Conservation (phyloP, 2,113 vertebrate genomes). For the Patagioenas fasciata region DNA sequence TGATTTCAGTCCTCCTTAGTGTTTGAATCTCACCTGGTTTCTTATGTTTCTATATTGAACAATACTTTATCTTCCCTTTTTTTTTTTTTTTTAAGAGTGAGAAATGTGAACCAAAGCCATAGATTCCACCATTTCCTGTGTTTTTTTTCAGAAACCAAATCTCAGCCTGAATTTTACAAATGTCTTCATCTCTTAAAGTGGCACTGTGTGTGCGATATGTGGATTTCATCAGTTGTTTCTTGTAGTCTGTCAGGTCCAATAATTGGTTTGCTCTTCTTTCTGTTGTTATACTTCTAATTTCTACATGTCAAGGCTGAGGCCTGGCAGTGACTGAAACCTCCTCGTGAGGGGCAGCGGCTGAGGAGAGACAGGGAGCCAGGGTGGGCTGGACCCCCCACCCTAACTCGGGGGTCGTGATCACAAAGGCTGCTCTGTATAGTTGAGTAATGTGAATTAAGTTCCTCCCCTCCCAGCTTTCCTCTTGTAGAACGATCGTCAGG, state of each 20-base stretch:
- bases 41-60: background rate
- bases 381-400: too few relatives aligned
- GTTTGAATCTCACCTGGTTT: background rate
- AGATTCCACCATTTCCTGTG: background rate
- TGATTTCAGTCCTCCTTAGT: background rate
- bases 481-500: background rate
- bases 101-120: background rate
- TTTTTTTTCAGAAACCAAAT: background rate
- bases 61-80: background rate
- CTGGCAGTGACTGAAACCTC: too few relatives aligned
- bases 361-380: too few relatives aligned
- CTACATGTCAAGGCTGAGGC: background rate
- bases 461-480: background rate
- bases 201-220: background rate
- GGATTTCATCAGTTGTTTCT: background rate
- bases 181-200: background rate
- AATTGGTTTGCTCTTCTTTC: background rate
- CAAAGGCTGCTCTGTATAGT: background rate
- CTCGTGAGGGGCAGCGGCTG: too few relatives aligned
- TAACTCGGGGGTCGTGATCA: background rate
- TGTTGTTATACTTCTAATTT: background rate
- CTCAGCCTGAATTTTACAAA: background rate
- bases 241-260: background rate
- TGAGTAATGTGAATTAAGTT: background rate
- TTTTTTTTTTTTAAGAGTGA: background rate